Conservation (phyloP, 2,888 invertebrate species). For the Anorthoa munda region DNA sequence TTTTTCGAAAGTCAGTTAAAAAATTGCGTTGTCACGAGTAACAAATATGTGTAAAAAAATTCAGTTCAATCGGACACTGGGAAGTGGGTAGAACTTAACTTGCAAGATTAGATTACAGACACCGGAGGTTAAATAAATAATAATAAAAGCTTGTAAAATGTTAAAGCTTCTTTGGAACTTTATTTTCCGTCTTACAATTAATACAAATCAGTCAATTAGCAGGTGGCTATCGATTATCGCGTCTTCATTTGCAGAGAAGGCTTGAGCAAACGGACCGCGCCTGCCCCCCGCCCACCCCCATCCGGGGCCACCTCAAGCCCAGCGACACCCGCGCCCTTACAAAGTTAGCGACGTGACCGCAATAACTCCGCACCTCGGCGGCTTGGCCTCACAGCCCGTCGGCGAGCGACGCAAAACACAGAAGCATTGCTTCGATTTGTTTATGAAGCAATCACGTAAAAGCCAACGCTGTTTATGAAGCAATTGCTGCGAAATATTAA, state of each 20-base stretch:
- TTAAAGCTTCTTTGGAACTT: background rate
- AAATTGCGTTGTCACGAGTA: no score
- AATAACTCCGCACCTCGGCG: slow-evolving; percentile 65
- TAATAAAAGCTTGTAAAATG: no score
- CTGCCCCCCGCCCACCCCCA: no score
- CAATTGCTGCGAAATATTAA: slow-evolving; percentile 41
- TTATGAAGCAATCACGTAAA: slow-evolving; percentile 54
- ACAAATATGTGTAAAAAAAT: no score
- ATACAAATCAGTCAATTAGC: slow-evolving; percentile 45
- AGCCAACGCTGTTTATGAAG: slow-evolving; percentile 46
- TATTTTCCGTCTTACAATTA: background rate
- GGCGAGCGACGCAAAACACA: slow-evolving; percentile 23
- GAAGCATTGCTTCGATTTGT: slow-evolving; percentile 52
- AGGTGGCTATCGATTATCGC: slow-evolving; percentile 57
- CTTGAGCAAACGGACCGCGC: slow-evolving; percentile 40
- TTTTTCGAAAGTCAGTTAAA: no score
- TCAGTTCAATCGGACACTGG: no score
- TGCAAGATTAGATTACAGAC: no score
- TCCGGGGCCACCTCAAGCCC: background rate
- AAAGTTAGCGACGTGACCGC: slow-evolving; percentile 74
- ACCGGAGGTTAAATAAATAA: no score
- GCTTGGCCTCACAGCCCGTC: slow-evolving; percentile 12
- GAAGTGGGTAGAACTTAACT: no score
- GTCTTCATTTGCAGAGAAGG: slow-evolving; percentile 44
- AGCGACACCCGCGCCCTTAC: slow-evolving; percentile 56